These are phyloP conservation scores for Blastobasis adustella DNA, from an alignment of 2,888 invertebrate genomes.

Conservation along the genomic window DNA sequence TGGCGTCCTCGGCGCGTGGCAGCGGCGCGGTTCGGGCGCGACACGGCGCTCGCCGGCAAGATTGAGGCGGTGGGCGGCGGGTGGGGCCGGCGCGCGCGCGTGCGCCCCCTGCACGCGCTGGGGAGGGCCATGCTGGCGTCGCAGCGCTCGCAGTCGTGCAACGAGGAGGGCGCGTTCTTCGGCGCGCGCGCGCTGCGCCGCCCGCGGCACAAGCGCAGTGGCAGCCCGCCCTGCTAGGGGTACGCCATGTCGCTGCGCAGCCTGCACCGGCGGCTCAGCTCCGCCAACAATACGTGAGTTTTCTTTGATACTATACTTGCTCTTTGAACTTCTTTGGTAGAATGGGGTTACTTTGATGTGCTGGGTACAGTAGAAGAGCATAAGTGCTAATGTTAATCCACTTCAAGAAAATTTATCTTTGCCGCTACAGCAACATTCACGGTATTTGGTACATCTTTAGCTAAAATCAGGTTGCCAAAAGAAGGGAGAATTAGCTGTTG, in stretches of 20 bases:
- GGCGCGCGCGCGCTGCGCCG: conserved; percentile 70
- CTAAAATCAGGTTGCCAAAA: no score
- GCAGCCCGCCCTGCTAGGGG: conserved; percentile 76
- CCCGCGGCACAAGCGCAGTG: conserved; percentile 75
- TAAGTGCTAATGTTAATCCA: no score
- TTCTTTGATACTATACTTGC: no score
- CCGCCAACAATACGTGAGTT: conserved; percentile 76
- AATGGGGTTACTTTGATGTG: no score
- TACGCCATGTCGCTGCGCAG: conserved; percentile 79
- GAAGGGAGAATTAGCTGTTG: no score
- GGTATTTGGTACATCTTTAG: no score
- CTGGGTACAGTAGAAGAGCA: no score
- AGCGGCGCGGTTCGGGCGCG: conserved; percentile 16
- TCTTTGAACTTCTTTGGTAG: no score
- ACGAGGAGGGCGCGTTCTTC: conserved; percentile 74
- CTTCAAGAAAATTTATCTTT: no score
- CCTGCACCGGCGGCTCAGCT: conserved; percentile 78
- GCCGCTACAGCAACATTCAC: no score
- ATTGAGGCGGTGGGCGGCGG: conserved; percentile 71
- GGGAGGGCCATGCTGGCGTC: conserved; percentile 69
- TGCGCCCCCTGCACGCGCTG: conserved; percentile 67
- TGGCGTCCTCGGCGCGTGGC: not conserved
- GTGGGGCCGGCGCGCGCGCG: conserved; percentile 71
- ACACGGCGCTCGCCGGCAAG: conserved; percentile 45
- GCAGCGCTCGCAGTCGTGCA: conserved; percentile 72